Evolutionary conservation across 2,888 invertebrate genomes (phyloP).

Genomic region (Erannis defoliaria): DNA sequence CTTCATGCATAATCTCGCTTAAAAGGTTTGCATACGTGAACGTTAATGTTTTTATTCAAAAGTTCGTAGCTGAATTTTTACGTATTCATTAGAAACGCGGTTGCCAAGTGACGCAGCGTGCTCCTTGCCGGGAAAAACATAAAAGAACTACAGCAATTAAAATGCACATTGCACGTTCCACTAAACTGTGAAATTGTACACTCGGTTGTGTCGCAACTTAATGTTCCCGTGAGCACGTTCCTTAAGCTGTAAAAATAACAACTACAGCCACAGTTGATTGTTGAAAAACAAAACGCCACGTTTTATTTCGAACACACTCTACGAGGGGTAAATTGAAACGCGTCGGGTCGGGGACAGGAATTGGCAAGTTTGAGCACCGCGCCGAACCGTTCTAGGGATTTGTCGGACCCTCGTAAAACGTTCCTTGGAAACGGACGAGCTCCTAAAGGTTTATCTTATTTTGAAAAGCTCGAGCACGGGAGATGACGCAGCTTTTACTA

Average conservation of each 20-base stretch:
- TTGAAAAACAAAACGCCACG: conserved; percentile 66
- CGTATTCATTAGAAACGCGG: conserved; percentile 28
- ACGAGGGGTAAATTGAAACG: conserved; percentile 76
- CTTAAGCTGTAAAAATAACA: conserved; percentile 64
- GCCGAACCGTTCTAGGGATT: conserved; percentile 66
- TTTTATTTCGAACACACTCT: conserved; percentile 65
- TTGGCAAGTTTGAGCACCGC: conserved; percentile 67
- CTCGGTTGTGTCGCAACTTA: conserved; percentile 39
- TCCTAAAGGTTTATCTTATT: conserved; percentile 69
- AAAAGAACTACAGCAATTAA: conserved; percentile 34
- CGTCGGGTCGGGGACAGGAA: conserved; percentile 64
- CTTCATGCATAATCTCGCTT: conserved; percentile 18
- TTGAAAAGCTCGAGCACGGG: conserved; percentile 56
- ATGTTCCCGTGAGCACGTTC: conserved; percentile 51
- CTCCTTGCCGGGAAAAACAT: conserved; percentile 13
- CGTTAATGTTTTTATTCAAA: conserved; percentile 16
- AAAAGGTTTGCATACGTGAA: conserved; percentile 27
- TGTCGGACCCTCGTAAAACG: conserved; percentile 76
- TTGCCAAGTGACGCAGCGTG: conserved; percentile 12
- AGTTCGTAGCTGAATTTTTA: conserved; percentile 12
- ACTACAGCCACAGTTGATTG: conserved; percentile 54
- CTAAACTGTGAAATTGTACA: conserved; percentile 32
- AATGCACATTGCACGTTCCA: conserved; percentile 34
- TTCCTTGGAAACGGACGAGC: conserved; percentile 61
- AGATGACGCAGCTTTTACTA: conserved; percentile 62